Evolutionary conservation across 1,140 invertebrate species (phyloP).

Genomic region (Cydia splendana): DNA sequence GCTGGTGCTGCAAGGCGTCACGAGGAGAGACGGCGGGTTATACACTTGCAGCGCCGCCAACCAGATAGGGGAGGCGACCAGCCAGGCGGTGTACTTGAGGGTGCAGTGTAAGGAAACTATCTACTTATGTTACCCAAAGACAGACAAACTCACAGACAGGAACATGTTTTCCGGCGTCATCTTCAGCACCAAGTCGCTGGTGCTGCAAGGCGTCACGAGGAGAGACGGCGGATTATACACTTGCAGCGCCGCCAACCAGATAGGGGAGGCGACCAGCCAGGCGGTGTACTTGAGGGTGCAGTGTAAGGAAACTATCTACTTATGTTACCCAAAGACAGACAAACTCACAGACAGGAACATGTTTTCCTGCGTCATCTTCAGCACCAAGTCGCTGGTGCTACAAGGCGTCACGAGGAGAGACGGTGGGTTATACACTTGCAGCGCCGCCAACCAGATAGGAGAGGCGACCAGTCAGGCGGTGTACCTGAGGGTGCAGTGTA

Average conservation of each 20-base stretch:
- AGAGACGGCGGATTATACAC: slow-evolving; percentile 90
- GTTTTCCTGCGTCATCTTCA: too few species aligned
- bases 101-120: slow-evolving; percentile 84
- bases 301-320: slow-evolving; percentile 77
- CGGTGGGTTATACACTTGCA: too few species aligned
- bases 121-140: too few species aligned
- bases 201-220: slow-evolving; percentile 89
- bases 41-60: slow-evolving; percentile 92
- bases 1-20: slow-evolving; percentile 90
- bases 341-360: too few species aligned
- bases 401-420: too few species aligned
- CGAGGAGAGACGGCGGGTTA: slow-evolving; percentile 87
- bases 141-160: too few species aligned
- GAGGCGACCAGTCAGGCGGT: too few species aligned
- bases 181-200: slow-evolving; percentile 92
- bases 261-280: slow-evolving; percentile 88
- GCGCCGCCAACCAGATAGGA: too few species aligned
- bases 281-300: slow-evolving; percentile 89
- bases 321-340: too few species aligned
- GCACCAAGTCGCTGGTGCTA: too few species aligned
- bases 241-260: slow-evolving; percentile 89
- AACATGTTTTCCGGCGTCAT: slow-evolving; percentile 82
- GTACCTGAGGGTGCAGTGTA: too few species aligned
- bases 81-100: slow-evolving; percentile 86
- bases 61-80: slow-evolving; percentile 88